Evolutionary conservation across 2,113 vertebrate genomes (phyloP), one percentile per base, ranked within the genome.

Genomic region (Chaetodon auriga): DNA sequence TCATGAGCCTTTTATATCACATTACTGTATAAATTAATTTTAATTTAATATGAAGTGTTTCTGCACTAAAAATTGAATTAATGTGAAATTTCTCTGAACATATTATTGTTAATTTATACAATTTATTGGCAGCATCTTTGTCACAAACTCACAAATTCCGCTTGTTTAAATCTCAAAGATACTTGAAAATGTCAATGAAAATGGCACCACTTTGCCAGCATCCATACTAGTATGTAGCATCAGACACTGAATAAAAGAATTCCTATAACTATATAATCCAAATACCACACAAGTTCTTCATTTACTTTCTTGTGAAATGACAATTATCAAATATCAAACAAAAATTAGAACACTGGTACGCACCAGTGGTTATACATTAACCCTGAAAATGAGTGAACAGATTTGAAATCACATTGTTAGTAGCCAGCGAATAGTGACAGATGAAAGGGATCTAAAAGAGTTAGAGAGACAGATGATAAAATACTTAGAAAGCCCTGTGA

Each of bases 401-500:
- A 41, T 75, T 80, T 80, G 14, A 84, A 72, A 79, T 74, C 0
- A 57, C 35, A 30, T 30, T 30, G 30, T 82, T 74, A 82, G 48
- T 51, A 48, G 68, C 78, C 54, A 61, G 43, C 19, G 70, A 84
- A 71, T 11, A 60, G 63, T 41, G 65, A 62, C 3, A 2, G 74
- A 68, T 68, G 46, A 80, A 76, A 75, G 41, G 18, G 25, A 73
- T 68, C 65, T 12, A 55, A 30, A 30, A 60, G 23, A 21, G 23
- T 71, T n/a, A 15, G 45, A 18, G 68, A 78, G 36, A 18, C 60
- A 71, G 77, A 61, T 74, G 62, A 82, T 75, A 69, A 78, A 82
- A 81, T 30, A 79, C 51, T 75, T 30, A 35, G 51, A 69, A 71
- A 82, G 25, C n/a, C 63, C 38, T n/a, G 46, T 16, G 49, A 73